Evolutionary conservation across 2,113 vertebrate species (phyloP).

Genomic region (Telmatochromis brachygnathus): DNA sequence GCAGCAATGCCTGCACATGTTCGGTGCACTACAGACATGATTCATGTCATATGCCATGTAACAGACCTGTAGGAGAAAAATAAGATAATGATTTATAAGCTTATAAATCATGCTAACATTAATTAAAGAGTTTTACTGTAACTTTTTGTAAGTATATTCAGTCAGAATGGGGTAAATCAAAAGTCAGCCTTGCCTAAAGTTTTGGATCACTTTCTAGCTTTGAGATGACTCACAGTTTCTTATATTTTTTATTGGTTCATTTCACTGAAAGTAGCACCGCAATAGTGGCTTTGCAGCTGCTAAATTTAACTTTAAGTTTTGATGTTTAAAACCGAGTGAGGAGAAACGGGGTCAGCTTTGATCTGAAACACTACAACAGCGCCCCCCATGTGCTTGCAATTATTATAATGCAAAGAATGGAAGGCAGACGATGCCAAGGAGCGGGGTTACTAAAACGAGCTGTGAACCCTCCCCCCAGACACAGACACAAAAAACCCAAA

Average conservation of each 20-base stretch:
- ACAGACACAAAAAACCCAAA: not conserved
- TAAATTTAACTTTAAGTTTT: not conserved
- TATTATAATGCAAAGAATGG: not conserved
- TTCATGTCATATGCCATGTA: not conserved
- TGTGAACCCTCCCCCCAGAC: not conserved
- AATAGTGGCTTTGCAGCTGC: not conserved
- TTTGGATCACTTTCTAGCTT: not conserved
- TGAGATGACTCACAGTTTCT: not conserved
- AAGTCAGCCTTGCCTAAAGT: not conserved
- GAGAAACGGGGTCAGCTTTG: not conserved
- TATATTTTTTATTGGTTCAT: not conserved
- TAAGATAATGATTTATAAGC: not conserved
- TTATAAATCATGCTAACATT: not conserved
- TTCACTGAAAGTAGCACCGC: not conserved
- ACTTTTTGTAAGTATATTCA: not conserved
- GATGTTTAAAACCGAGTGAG: not conserved
- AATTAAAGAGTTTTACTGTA: not conserved
- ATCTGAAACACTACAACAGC: not conserved
- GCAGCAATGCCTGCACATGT: not conserved
- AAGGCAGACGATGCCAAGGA: not conserved
- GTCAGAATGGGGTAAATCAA: not conserved
- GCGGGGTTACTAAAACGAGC: not conserved
- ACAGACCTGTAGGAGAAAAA: not conserved
- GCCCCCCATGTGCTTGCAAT: not conserved
- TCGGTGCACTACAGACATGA: not conserved